A percentile compares a stretch with the other conserved stretches of the same genome.
Conservation (phyloP, 2,888 invertebrate genomes). For the Tenthredo distinguenda region DNA sequence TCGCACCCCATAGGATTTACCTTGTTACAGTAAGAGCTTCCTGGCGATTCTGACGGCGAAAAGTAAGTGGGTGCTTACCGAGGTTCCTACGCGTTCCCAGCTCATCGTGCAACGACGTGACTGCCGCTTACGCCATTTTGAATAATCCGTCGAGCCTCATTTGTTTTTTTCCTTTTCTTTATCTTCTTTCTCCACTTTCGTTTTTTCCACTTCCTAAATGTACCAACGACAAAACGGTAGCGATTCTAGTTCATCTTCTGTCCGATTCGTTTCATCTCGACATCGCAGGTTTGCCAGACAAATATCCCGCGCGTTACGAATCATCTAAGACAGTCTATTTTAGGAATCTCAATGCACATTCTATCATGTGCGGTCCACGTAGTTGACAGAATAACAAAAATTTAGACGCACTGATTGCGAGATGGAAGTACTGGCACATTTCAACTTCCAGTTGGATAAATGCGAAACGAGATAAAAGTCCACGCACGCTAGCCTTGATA, state of each 20-base stretch:
- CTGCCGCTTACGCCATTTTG: constrained; percentile 49
- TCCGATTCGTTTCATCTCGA: neutral
- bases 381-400: neutral
- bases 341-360: neutral
- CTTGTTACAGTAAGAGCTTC: constrained; percentile 61
- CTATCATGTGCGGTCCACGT: neutral
- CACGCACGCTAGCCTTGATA: neutral
- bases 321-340: neutral
- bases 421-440: neutral
- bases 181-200: neutral
- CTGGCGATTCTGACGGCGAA: constrained; percentile 52
- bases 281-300: neutral
- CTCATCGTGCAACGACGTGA: constrained; percentile 48
- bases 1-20: constrained; percentile 55
- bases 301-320: neutral
- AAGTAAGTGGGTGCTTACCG: constrained; percentile 52
- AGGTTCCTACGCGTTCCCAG: constrained; percentile 48
- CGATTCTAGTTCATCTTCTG: neutral
- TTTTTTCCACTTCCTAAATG: constrained; percentile 8
- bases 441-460: constrained; percentile 10
- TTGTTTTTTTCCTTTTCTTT: constrained; percentile 9
- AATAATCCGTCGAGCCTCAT: constrained; percentile 49
- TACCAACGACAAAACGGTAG: neutral
- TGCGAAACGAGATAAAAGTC: neutral
- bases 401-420: neutral